Conservation (phyloP, 2,113 vertebrate genomes). For the Cardinalis cardinalis region DNA sequence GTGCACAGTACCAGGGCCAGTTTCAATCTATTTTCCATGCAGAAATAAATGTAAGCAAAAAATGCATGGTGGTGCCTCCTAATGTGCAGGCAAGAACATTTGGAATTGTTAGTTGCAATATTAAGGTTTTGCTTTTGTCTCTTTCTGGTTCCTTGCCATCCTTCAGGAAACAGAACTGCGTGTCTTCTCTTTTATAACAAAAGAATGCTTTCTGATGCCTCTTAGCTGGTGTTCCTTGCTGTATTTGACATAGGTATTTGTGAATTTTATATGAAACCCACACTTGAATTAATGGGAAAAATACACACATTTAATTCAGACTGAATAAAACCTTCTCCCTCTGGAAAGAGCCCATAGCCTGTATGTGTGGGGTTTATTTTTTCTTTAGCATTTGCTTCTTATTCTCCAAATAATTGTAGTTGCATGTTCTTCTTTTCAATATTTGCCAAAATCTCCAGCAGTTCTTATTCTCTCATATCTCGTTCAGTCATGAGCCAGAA, state of each 20-base stretch:
- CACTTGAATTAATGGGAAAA: background rate
- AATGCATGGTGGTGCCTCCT: background rate
- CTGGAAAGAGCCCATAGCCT: background rate
- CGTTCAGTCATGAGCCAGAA: slow-evolving; percentile 32
- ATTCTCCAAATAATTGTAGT: background rate
- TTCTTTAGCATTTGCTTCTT: slow-evolving; percentile 24
- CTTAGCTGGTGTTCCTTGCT: background rate
- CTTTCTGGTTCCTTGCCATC: background rate
- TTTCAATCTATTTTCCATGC: background rate
- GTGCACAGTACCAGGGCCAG: accelerated
- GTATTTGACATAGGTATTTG: background rate
- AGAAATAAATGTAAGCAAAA: background rate
- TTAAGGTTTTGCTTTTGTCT: background rate
- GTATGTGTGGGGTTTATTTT: background rate
- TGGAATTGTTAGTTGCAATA: background rate
- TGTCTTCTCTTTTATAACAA: background rate
- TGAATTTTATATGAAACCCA: background rate
- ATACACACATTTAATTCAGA: background rate
- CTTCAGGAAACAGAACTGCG: accelerated
- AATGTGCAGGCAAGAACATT: background rate
- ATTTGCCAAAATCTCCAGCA: slow-evolving; percentile 29
- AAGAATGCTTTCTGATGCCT: background rate
- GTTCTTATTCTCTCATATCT: slow-evolving; percentile 10
- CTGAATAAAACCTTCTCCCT: background rate
- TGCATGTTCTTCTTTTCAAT: background rate